Percentiles rank a stretch among this genome's conserved stretches.
These are phyloP conservation scores for Dorcus parallelipipedus DNA, from an alignment of 2,888 invertebrate genomes.

Conservation along the genomic window DNA sequence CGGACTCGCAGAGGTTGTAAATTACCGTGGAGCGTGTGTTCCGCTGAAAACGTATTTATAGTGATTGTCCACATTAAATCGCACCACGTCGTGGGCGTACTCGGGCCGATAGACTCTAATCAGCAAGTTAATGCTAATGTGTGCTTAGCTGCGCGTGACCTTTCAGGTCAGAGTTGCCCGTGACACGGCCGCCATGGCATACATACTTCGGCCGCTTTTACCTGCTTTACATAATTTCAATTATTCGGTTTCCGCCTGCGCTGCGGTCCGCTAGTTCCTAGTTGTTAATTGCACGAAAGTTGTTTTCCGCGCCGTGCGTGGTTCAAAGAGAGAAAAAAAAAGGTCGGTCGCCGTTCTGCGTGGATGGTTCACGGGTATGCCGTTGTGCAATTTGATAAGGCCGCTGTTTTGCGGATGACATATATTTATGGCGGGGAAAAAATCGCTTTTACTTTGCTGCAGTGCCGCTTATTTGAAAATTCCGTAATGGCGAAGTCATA, in stretches of 20 bases:
- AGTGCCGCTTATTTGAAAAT: no score
- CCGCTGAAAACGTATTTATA: neutral
- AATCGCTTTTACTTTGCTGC: no score
- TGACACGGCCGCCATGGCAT: conserved; percentile 18
- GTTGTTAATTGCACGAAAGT: no score
- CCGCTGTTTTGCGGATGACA: no score
- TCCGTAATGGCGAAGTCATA: no score
- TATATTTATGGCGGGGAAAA: no score
- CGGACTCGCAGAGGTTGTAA: neutral
- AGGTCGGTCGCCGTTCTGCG: no score
- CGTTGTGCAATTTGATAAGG: no score
- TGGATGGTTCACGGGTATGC: no score
- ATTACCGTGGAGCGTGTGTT: neutral
- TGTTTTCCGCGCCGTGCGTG: no score
- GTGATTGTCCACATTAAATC: conserved; percentile 1
- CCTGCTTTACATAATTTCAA: conserved; percentile 22
- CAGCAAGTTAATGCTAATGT: conserved; percentile 7
- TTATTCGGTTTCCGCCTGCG: neutral
- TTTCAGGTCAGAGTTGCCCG: conserved; percentile 22
- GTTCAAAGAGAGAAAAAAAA: no score
- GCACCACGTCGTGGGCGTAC: conserved; percentile 2
- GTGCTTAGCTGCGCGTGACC: conserved; percentile 17
- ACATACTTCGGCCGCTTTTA: conserved; percentile 23
- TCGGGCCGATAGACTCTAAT: conserved; percentile 9
- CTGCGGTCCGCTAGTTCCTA: no score